A percentile compares a stretch with the other conserved stretches of the same genome.
Conservation (phyloP, 1,140 invertebrate species). For the Drosophila varians region DNA sequence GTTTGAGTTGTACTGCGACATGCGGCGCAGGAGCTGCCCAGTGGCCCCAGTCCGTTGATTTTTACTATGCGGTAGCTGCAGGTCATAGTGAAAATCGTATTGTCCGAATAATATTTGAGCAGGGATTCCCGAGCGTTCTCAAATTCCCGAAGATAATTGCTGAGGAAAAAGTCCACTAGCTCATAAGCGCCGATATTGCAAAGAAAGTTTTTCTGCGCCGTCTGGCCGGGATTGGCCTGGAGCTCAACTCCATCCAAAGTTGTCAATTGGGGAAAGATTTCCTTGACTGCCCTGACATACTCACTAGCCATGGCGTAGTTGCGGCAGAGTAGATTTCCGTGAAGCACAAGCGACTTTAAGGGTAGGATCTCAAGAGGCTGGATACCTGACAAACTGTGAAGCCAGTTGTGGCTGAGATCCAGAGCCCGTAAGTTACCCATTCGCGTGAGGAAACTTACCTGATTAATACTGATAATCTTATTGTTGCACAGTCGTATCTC, state of each 20-base stretch:
- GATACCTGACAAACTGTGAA: conserved; percentile 47
- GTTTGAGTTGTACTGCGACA: conserved; percentile 50
- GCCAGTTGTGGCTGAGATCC: conserved; percentile 70
- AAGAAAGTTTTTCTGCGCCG: conserved; percentile 62
- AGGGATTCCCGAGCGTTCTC: conserved; percentile 42
- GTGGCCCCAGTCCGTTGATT: conserved; percentile 7
- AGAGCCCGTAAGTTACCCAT: conserved; percentile 60
- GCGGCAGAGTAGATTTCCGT: conserved; percentile 84
- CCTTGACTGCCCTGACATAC: conserved; percentile 83
- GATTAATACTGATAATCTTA: conserved; percentile 50
- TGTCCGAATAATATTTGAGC: conserved; percentile 38
- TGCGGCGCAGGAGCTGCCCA: conserved; percentile 46
- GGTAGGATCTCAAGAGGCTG: conserved; percentile 42
- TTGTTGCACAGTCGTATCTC: conserved; percentile 62
- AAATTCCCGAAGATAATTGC: conserved; percentile 52
- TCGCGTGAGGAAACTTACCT: conserved; percentile 29
- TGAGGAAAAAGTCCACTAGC: conserved; percentile 53
- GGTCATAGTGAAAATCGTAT: conserved; percentile 64
- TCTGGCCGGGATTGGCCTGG: conserved; percentile 33
- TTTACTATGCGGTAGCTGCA: conserved; percentile 46
- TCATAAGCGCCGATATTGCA: conserved; percentile 66
- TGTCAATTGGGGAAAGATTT: conserved; percentile 81
- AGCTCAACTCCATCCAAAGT: conserved; percentile 62
- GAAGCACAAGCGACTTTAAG: conserved; percentile 76
- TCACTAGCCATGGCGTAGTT: conserved; percentile 83